Evolutionary conservation across 1,140 invertebrate genomes (phyloP).

Genomic region (Ceratoteleas bidentatus): DNA sequence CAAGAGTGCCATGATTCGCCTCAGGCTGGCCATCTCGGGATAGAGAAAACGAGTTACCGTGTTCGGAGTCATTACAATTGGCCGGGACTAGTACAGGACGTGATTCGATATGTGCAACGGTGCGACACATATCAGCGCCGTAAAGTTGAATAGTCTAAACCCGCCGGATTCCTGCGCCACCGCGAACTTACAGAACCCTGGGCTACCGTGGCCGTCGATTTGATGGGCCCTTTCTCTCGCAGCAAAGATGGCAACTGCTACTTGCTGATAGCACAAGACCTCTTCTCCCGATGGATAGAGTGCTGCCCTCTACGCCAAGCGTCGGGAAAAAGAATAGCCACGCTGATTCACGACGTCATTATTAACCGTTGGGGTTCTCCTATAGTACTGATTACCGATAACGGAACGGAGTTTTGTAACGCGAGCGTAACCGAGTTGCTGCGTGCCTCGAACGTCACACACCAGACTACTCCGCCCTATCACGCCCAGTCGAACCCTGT

Average conservation of each 20-base stretch:
- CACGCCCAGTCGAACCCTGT: constrained; percentile 70
- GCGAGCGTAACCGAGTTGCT: background rate
- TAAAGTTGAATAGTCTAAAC: constrained; percentile 60
- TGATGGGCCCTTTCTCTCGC: constrained; percentile 68
- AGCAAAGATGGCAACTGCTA: constrained; percentile 65
- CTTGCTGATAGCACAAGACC: constrained; percentile 71
- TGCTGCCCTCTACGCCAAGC: constrained; percentile 13
- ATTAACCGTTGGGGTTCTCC: constrained; percentile 25
- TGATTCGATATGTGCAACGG: constrained; percentile 49
- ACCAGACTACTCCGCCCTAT: constrained; percentile 69
- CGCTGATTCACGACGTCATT: background rate
- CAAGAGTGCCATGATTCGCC: constrained; percentile 6
- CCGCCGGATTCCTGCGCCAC: constrained; percentile 58
- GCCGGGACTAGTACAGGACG: constrained; percentile 39
- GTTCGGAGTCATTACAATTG: constrained; percentile 27
- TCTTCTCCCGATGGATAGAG: constrained; percentile 68
- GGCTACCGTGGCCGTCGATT: constrained; percentile 63
- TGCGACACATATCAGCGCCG: constrained; percentile 55
- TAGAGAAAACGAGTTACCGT: constrained; percentile 69
- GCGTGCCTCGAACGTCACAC: background rate
- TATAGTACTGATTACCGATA: constrained; percentile 48
- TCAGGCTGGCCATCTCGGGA: constrained; percentile 69
- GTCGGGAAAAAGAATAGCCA: constrained; percentile 7
- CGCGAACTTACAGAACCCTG: constrained; percentile 51
- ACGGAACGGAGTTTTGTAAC: constrained; percentile 48